These are phyloP conservation scores for Lasioglossum villosulum DNA, from an alignment of 2,888 invertebrate genomes.

Conservation along the genomic window DNA sequence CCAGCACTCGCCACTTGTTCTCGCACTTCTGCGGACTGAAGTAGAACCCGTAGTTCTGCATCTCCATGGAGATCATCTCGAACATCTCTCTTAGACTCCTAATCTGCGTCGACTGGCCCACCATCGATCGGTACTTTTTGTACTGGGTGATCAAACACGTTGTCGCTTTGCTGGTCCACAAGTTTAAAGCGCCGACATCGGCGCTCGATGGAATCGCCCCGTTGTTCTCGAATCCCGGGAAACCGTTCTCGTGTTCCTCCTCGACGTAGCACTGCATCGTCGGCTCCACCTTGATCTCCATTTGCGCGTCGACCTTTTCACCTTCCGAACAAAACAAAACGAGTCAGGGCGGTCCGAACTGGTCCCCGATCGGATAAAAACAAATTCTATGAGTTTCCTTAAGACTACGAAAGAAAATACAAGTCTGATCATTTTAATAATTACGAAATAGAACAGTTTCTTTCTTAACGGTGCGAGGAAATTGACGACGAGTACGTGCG, in stretches of 20 bases:
- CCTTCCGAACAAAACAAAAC: slow-evolving; percentile 54
- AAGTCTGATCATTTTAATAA: background rate
- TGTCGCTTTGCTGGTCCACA: slow-evolving; percentile 81
- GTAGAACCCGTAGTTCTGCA: slow-evolving; percentile 77
- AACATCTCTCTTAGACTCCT: slow-evolving; percentile 81
- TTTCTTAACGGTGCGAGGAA: background rate
- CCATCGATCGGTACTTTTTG: slow-evolving; percentile 77
- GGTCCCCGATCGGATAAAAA: background rate
- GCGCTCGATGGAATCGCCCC: slow-evolving; percentile 60
- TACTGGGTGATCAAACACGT: slow-evolving; percentile 78
- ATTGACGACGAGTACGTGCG: background rate
- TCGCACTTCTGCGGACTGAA: slow-evolving; percentile 81
- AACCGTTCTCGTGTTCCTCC: slow-evolving; percentile 71
- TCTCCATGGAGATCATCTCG: slow-evolving; percentile 79
- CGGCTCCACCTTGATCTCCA: slow-evolving; percentile 77
- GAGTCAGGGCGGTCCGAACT: slow-evolving; percentile 7
- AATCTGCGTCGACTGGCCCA: slow-evolving; percentile 77
- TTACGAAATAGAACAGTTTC: background rate
- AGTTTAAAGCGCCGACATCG: slow-evolving; percentile 70
- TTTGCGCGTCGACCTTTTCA: slow-evolving; percentile 49
- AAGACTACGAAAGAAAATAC: background rate
- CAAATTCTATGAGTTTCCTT: background rate
- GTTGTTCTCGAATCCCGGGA: slow-evolving; percentile 60
- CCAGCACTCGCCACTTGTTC: slow-evolving; percentile 81
- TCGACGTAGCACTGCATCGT: slow-evolving; percentile 62